These are phyloP conservation scores for Amphiura filiformis DNA, from an alignment of 35 echinoderm and acorn worm species.

Conservation along the genomic window DNA sequence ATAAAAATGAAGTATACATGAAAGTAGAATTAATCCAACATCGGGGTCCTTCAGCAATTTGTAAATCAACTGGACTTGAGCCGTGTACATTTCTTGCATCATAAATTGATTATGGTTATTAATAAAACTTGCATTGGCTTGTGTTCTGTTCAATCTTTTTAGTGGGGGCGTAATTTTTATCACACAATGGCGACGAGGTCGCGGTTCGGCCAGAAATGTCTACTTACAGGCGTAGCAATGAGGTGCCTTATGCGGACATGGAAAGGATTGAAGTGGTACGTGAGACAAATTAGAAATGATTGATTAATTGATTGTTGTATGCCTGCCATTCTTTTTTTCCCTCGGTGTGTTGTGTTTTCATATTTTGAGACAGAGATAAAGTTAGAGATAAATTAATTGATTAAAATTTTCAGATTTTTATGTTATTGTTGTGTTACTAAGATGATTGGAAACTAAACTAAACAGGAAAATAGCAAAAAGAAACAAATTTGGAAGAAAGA, in stretches of 20 bases:
- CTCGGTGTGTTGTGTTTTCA: background rate
- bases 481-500: no score
- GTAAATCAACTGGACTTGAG: no score
- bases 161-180: background rate
- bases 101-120: no score
- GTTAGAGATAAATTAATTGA: no score
- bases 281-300: background rate
- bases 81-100: no score
- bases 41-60: no score
- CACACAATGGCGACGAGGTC: background rate
- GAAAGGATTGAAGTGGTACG: background rate
- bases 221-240: background rate
- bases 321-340: background rate
- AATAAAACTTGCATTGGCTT: background rate
- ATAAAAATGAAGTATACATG: no score
- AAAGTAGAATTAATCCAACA: no score
- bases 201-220: background rate
- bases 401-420: no score
- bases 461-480: no score
- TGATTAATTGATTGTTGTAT: background rate
- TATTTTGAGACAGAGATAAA: background rate
- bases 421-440: no score
- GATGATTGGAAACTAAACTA: no score
- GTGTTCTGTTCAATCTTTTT: conserved; percentile 17
- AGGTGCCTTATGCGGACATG: background rate